Conservation (phyloP, 2,113 vertebrate genomes). For the Myotis lucifugus region DNA sequence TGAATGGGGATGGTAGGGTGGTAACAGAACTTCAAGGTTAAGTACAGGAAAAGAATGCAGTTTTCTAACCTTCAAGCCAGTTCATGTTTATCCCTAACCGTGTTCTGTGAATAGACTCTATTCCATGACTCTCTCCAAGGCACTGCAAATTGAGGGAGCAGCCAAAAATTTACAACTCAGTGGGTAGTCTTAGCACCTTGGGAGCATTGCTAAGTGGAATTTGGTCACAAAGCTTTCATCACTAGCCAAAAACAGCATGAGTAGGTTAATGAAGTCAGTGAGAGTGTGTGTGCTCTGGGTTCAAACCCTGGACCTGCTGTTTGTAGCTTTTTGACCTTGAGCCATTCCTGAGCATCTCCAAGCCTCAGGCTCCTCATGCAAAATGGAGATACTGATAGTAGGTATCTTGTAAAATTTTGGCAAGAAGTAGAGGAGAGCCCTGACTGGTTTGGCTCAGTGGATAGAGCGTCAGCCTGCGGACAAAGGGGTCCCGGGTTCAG, state of each 20-base stretch:
- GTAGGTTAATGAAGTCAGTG: neutral
- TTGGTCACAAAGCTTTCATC: neutral
- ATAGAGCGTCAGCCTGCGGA: too few species aligned
- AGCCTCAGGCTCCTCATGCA: neutral
- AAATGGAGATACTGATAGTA: neutral
- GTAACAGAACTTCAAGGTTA: neutral
- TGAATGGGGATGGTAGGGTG: neutral
- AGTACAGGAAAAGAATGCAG: neutral
- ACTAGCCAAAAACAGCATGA: neutral
- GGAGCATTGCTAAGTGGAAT: neutral
- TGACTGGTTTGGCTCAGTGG: too few species aligned
- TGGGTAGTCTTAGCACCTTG: neutral
- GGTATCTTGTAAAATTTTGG: neutral
- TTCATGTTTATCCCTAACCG: neutral
- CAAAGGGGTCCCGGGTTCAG: too few species aligned
- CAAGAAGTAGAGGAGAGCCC: neutral
- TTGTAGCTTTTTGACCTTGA: neutral
- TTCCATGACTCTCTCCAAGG: neutral
- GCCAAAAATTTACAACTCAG: neutral
- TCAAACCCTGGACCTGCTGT: neutral
- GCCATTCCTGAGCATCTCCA: neutral
- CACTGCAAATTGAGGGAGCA: neutral
- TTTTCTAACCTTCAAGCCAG: neutral
- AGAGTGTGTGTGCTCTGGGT: neutral
- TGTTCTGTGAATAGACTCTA: neutral